Evolutionary conservation across 2,113 vertebrate genomes (phyloP).

Genomic region (Boulengeromyrus knoepffleri): DNA sequence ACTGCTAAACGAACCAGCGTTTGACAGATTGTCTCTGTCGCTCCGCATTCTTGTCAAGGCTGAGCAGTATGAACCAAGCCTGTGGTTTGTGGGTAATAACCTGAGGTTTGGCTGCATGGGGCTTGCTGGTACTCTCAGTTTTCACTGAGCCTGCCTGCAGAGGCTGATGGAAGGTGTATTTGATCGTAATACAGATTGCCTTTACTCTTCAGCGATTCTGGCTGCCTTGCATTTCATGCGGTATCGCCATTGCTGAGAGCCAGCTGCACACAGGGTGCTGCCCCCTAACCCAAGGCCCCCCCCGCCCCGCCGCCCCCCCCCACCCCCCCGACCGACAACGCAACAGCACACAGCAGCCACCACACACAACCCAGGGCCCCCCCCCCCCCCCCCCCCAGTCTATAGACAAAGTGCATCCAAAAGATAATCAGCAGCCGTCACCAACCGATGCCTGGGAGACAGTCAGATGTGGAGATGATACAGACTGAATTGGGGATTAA

Average conservation of each 20-base stretch:
- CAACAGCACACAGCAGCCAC: too few species aligned
- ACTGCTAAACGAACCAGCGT: background rate
- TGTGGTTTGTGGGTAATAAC: background rate
- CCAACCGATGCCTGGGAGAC: background rate
- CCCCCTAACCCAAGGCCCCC: background rate
- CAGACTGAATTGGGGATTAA: background rate
- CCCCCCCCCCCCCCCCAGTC: background rate
- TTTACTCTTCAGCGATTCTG: background rate
- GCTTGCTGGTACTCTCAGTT: background rate
- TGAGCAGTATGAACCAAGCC: background rate
- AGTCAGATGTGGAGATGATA: background rate
- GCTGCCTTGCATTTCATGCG: background rate
- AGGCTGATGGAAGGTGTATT: background rate
- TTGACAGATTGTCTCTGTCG: background rate
- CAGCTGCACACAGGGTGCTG: background rate
- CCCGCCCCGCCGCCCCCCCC: background rate
- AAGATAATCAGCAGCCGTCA: background rate
- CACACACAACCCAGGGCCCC: too few species aligned
- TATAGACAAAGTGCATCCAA: background rate
- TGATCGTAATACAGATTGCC: background rate
- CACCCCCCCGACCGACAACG: too few species aligned
- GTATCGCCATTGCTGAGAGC: background rate
- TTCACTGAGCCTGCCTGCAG: background rate
- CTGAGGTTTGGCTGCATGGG: background rate
- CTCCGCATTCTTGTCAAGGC: background rate